A percentile compares a stretch with the other conserved stretches of the same genome.
Evolutionary conservation across 2,888 invertebrate genomes (phyloP).

Genomic region (Petrophora chlorosata): DNA sequence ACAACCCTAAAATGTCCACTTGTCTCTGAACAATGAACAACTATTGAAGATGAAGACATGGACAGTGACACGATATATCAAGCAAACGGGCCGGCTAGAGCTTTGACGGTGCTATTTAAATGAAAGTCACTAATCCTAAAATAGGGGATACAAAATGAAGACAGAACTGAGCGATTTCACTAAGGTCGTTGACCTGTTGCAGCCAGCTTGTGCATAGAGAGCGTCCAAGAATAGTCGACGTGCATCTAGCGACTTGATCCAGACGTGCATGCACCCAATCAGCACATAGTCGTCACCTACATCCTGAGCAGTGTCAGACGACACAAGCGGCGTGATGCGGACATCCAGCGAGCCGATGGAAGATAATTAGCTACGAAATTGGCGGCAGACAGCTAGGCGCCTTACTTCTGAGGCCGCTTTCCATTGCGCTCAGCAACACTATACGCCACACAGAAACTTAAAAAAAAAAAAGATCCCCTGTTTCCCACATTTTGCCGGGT

Average conservation of each 20-base stretch:
- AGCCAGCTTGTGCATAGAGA: conserved; percentile 58
- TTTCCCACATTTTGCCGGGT: conserved; percentile 60
- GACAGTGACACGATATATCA: conserved; percentile 23
- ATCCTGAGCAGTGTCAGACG: conserved; percentile 62
- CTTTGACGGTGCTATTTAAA: conserved; percentile 39
- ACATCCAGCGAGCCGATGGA: conserved; percentile 62
- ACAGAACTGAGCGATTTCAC: conserved; percentile 24
- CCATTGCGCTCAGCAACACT: conserved; percentile 72
- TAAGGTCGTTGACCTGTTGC: conserved; percentile 52
- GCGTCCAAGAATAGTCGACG: conserved; percentile 55
- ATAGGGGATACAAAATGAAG: conserved; percentile 48
- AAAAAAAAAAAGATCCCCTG: neutral
- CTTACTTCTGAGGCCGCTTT: conserved; percentile 72
- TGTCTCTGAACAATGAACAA: neutral
- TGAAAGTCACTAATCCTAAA: conserved; percentile 43
- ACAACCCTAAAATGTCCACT: neutral
- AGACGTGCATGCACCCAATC: too few relatives aligned
- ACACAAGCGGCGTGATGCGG: conserved; percentile 66
- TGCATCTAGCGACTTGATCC: conserved; percentile 49
- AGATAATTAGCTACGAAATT: conserved; percentile 78
- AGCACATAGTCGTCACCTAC: conserved; percentile 59
- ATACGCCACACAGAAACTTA: conserved; percentile 64
- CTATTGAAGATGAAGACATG: neutral
- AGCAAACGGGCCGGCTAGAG: conserved; percentile 22
- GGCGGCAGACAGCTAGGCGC: conserved; percentile 78